Evolutionary conservation across 2,888 invertebrate species (phyloP).

Genomic region (Melitaea athalia): DNA sequence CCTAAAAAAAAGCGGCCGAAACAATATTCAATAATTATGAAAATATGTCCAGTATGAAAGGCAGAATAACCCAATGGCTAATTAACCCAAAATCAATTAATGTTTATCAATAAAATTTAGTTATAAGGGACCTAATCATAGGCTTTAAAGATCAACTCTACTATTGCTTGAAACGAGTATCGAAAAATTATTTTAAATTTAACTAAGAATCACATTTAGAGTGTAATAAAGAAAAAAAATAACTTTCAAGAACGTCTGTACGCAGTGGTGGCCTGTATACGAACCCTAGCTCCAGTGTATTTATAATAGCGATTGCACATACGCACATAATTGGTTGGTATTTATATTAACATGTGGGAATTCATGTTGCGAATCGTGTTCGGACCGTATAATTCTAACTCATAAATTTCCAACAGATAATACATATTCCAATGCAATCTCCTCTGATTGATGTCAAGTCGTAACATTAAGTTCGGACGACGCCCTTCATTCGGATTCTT

Average conservation of each 20-base stretch:
- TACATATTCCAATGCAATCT: constrained; percentile 57
- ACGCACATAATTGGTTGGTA: constrained; percentile 41
- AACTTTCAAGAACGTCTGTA: not conserved
- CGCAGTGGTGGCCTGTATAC: not conserved
- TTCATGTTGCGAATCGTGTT: constrained; percentile 41
- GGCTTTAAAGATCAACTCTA: no score
- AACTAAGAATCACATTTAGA: no score
- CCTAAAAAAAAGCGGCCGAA: no score
- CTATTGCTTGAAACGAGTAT: no score
- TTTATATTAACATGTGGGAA: constrained; percentile 43
- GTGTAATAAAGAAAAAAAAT: not conserved
- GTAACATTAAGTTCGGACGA: constrained; percentile 31
- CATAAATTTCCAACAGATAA: constrained; percentile 66
- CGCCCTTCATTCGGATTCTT: constrained; percentile 22
- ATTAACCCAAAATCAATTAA: no score
- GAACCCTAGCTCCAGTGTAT: constrained; percentile 18
- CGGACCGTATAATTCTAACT: constrained; percentile 60
- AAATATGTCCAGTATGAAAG: no score
- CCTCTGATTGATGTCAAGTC: constrained; percentile 55
- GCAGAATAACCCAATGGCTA: no score
- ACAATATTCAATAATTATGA: no score
- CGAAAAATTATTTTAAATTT: no score
- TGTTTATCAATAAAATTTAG: no score
- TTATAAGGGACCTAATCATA: no score
- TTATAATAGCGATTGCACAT: constrained; percentile 34